Evolutionary conservation across 2,888 invertebrate genomes (phyloP).

Genomic region (Holacanthella duospinosa): DNA sequence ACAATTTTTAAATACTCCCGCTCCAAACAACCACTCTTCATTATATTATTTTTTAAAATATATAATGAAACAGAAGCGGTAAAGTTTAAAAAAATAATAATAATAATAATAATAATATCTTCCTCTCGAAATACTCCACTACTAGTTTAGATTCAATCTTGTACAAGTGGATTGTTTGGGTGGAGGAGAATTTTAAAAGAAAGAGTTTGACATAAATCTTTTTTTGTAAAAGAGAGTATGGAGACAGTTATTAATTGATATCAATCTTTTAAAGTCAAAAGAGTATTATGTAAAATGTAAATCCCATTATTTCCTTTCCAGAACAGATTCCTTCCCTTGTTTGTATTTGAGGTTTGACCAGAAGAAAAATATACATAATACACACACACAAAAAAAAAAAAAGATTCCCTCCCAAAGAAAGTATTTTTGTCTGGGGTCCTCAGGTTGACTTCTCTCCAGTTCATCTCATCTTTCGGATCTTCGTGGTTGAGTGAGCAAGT

Average conservation of each 20-base stretch:
- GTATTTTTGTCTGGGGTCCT: not conserved
- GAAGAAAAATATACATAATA: not conserved
- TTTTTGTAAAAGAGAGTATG: too few relatives aligned
- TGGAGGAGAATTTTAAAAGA: too few relatives aligned
- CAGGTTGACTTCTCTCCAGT: not conserved
- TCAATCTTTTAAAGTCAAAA: constrained; percentile 2
- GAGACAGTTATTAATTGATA: constrained; percentile 1
- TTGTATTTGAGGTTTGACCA: not conserved
- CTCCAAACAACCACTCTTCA: too few relatives aligned
- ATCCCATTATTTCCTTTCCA: not conserved
- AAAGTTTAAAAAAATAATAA: too few relatives aligned
- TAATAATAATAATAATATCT: too few relatives aligned
- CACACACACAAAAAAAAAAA: not conserved
- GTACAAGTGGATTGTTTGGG: too few relatives aligned
- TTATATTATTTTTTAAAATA: too few relatives aligned
- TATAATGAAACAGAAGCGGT: too few relatives aligned
- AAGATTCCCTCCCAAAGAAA: not conserved
- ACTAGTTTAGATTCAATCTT: too few relatives aligned
- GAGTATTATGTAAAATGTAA: not conserved
- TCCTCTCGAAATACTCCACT: too few relatives aligned
- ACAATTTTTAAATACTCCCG: too few relatives aligned
- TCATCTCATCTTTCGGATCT: not conserved
- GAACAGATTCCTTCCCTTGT: not conserved
- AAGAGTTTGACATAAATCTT: too few relatives aligned
- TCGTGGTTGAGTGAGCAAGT: not conserved